Evolutionary conservation across 2,797 vertebrate genomes (phyloP), one percentile per base, ranked within the genome.

Genomic region (Tolypeutes matacus): DNA sequence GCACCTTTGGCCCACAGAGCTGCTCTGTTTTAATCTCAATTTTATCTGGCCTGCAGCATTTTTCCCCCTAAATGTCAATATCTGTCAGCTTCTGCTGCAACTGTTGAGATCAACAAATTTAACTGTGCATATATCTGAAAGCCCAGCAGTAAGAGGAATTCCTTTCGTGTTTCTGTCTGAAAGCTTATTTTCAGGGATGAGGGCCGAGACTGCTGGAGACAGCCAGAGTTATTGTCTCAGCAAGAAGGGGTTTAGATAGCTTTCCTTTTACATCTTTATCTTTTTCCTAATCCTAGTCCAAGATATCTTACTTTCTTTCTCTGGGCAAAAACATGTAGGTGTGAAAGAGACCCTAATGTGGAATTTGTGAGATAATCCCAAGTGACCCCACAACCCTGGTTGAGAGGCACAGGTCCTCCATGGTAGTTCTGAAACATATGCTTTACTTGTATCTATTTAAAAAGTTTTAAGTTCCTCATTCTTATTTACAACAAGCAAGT

Each of bases 21-120:
- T 87, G 27, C 56, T 92, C 73, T 64, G 72, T 23, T 87, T 78
- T 96, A 60, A 96, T 90, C 58, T 94, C 89, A 92, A 34, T 93
- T 93, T 93, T 82, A 81, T 83, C 67, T 93, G 42, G 58, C 87
- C 84, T 92, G 18, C 5, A 94, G 86, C 46, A 62, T 75, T 87
- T 84, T 77, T 46, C 85, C 70, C 85, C 70, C 86, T 94, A 75
- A 89, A 82, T 87, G 76, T 93, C 56, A 1, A 36, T 93, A 96
- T 82, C 81, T 87, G 64, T 77, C 90, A 93, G 67, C 10, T 95
- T 78, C 58, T 42, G 27, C 87, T 70, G 27, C 67, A 78, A 31
- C 39, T 3, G 2, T 36, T 72, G 80, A 76, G 21, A 93, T 73
- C 53, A 81, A 65, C 86, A 82, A 60, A 95, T 89, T 90, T 82